Evolutionary conservation across 2,113 vertebrate species (phyloP), one percentile per base, ranked within the genome.

Genomic region (Mustela nigripes): DNA sequence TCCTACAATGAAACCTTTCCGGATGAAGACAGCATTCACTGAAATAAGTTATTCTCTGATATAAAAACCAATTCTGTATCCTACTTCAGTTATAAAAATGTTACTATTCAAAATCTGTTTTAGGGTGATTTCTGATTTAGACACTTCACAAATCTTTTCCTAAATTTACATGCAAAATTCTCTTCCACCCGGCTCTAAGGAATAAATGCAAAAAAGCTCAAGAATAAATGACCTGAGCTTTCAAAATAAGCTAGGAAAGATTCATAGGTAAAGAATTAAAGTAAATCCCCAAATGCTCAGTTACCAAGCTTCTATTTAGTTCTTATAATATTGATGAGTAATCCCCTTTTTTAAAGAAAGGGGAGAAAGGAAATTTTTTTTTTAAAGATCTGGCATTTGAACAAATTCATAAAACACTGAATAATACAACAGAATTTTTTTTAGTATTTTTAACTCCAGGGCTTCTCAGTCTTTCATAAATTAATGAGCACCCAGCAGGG

Each of bases 41-140:
- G n/a, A 95, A 67, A 81, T 96, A n/a, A 26, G 15, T 90, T 74
- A 92, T 67, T n/a, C 42, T 50, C 24, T 62, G 19, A 91, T 36
- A 83, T 73, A 90, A 96, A 89, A 91, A 94, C 9, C 19, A 50
- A 92, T 67, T 86, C 21, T 84, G 63, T 31, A 81, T 91, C 85
- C 36, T 91, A 89, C 48, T 94, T 96, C 79, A 89, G 82, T 73
- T 85, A 92, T 65, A 73, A 95, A 89, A 73, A 81, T 91, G 28
- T 28, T 95, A 90, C 62, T 53, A 81, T 90, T 83, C 67, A 96
- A 82, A 83, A 88, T 36, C 69, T 90, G 28, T 42, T 91, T 91
- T 71, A 88, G 74, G 0, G 0, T 89, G 60, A 78, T 11, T 92
- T 94, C 5, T 53, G 28, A 69, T 78, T 93, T 88, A 69, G 83